A percentile compares a stretch with the other conserved stretches of the same genome.
Conservation (phyloP, 2,888 invertebrate species). For the Metacarcinus magister region DNA sequence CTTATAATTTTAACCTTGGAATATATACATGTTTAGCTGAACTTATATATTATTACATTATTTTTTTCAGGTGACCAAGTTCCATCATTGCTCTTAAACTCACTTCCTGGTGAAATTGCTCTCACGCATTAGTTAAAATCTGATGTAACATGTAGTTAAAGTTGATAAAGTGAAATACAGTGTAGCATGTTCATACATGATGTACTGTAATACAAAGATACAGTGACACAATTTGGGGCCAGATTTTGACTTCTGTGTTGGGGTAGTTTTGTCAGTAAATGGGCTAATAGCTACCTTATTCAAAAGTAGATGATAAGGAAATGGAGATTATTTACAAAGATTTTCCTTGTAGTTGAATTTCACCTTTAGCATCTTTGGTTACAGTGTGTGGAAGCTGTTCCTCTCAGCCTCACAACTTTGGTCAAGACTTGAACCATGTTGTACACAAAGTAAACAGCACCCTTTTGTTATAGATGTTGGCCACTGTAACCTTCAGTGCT, state of each 20-base stretch:
- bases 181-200: background rate
- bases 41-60: background rate
- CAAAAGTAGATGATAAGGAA: background rate
- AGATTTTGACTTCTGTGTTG: background rate
- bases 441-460: slow-evolving; percentile 71
- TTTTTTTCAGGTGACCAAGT: background rate
- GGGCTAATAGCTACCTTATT: background rate
- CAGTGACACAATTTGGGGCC: background rate
- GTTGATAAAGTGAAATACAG: background rate
- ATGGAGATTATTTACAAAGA: background rate
- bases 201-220: background rate
- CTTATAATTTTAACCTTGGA: background rate
- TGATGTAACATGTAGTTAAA: background rate
- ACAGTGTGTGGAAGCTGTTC: slow-evolving; percentile 70
- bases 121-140: background rate
- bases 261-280: background rate
- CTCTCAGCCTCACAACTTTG: slow-evolving; percentile 48
- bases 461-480: slow-evolving; percentile 62
- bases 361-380: slow-evolving; percentile 51
- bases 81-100: background rate
- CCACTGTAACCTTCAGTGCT: slow-evolving; percentile 62
- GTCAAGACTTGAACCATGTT: slow-evolving; percentile 67
- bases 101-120: background rate
- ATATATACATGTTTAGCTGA: background rate
- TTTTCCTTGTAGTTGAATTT: slow-evolving; percentile 38